Percentiles rank a stretch among this genome's conserved stretches.
Evolutionary conservation across 2,113 vertebrate genomes (phyloP).

Genomic region (Todiramphus chloris): DNA sequence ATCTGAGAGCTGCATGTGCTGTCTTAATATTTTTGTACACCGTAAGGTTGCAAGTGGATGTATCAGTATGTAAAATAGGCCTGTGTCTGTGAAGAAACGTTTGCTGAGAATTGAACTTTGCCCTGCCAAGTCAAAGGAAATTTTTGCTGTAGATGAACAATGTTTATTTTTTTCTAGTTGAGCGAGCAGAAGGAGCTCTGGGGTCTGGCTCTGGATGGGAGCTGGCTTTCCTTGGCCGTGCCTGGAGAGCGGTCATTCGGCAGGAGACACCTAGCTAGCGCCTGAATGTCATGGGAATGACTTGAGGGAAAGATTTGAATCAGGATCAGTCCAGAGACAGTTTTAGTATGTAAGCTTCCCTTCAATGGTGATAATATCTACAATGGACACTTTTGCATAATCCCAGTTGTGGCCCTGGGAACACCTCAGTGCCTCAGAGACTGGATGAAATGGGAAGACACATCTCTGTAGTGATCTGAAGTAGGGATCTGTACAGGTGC

Average conservation of each 20-base stretch:
- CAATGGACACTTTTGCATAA: background rate
- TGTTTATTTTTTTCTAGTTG: background rate
- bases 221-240: background rate
- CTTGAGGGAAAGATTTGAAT: background rate
- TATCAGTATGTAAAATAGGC: background rate
- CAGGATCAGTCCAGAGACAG: background rate
- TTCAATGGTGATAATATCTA: background rate
- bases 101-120: background rate
- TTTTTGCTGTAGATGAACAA: background rate
- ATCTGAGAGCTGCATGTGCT: background rate
- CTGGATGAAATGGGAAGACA: fast-evolving
- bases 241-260: fast-evolving
- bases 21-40: background rate
- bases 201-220: background rate
- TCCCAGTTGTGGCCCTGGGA: background rate
- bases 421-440: fast-evolving
- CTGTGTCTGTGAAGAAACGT: background rate
- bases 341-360: background rate
- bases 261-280: background rate
- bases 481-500: background rate
- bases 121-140: background rate
- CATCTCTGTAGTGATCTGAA: background rate
- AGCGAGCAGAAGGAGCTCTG: background rate
- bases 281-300: fast-evolving
- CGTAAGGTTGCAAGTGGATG: background rate